These are phyloP conservation scores for Tichodroma muraria DNA, from an alignment of 2,113 vertebrate species.

Conservation along the genomic window DNA sequence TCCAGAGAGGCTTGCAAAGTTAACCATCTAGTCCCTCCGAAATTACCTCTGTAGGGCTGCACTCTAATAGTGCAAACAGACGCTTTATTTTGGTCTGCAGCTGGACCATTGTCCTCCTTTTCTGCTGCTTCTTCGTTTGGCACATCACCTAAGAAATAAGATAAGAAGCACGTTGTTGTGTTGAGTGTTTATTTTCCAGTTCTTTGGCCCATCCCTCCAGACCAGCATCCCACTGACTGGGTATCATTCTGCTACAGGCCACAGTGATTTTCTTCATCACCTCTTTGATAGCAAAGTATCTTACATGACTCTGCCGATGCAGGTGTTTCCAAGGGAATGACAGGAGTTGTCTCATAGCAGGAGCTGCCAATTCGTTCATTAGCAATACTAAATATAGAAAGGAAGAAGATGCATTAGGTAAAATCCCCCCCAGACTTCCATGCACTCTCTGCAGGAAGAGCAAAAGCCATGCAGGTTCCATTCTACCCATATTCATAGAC, in stretches of 20 bases:
- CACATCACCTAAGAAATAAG: background rate
- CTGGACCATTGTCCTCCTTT: background rate
- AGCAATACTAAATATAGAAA: constrained; percentile 57
- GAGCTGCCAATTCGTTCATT: constrained; percentile 55
- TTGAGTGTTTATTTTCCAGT: background rate
- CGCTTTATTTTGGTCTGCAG: background rate
- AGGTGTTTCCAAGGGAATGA: constrained; percentile 52
- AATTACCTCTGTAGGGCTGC: background rate
- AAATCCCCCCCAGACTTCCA: background rate
- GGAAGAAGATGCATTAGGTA: background rate
- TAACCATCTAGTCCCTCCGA: background rate
- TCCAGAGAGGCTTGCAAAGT: background rate
- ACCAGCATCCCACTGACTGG: background rate
- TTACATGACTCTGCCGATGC: constrained; percentile 67
- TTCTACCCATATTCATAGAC: background rate
- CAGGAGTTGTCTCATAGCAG: background rate
- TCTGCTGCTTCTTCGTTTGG: background rate
- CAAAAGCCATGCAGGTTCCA: background rate
- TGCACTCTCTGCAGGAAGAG: background rate
- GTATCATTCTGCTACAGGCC: background rate
- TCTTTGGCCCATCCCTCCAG: background rate
- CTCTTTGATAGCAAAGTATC: background rate
- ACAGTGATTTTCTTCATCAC: background rate
- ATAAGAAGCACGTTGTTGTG: fast-evolving
- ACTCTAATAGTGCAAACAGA: fast-evolving